Conservation (phyloP, 2,113 vertebrate species). For the Tricholaema leucomelas region DNA sequence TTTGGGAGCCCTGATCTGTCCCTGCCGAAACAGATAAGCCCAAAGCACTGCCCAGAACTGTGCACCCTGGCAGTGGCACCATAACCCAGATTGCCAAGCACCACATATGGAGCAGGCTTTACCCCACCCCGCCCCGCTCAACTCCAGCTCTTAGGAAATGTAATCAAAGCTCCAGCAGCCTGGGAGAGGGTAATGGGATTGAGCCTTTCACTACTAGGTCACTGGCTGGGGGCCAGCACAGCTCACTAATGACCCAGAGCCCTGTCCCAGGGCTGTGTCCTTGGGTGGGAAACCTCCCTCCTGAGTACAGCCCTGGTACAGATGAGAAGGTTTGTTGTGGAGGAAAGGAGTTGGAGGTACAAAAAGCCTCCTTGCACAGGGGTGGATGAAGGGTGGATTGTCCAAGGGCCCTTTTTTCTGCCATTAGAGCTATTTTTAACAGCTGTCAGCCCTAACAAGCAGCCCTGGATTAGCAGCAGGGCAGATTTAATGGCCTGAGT, state of each 20-base stretch:
- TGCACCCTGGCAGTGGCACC: accelerated
- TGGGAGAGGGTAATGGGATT: conserved; percentile 50
- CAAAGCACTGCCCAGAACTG: not conserved
- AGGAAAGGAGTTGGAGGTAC: not conserved
- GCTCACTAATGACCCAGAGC: conserved; percentile 29
- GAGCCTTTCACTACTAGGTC: conserved; percentile 65
- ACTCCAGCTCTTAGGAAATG: conserved; percentile 46
- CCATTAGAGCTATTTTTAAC: conserved; percentile 46
- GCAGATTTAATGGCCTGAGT: conserved; percentile 18
- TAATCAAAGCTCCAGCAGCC: conserved; percentile 31
- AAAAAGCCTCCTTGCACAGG: not conserved
- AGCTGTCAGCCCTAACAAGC: not conserved
- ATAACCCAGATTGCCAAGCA: conserved; percentile 30
- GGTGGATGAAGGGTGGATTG: not conserved
- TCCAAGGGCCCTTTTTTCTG: not conserved
- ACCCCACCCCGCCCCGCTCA: not conserved
- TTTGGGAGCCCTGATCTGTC: not conserved
- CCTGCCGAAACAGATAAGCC: accelerated
- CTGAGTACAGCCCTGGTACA: accelerated
- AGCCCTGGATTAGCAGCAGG: not conserved
- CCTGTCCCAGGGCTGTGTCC: not conserved
- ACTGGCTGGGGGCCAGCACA: conserved; percentile 6
- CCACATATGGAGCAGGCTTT: not conserved
- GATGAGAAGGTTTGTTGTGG: not conserved
- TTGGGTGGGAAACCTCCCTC: not conserved